These are phyloP conservation scores for Australoheros facetus DNA, from an alignment of 2,797 vertebrate genomes.

Conservation along the genomic window DNA sequence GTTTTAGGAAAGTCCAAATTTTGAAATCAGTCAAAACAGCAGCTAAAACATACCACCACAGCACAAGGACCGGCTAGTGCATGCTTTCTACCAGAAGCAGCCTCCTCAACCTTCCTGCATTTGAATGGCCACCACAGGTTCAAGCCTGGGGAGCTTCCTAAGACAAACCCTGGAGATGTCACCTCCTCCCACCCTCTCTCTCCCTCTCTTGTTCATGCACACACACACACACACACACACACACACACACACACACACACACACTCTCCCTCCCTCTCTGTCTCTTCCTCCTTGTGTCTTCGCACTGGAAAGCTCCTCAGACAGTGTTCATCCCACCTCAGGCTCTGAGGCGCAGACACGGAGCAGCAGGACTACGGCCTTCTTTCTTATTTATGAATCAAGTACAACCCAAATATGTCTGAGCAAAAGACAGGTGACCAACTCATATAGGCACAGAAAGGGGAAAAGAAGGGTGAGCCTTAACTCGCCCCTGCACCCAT, in stretches of 20 bases:
- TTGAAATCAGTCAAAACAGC: constrained; percentile 47
- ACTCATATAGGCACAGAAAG: constrained; percentile 71
- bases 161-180: constrained; percentile 77
- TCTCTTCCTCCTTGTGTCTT: constrained; percentile 75
- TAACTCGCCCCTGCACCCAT: constrained; percentile 43
- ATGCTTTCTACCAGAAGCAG: constrained; percentile 68
- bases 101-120: constrained; percentile 68
- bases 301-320: constrained; percentile 72
- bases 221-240: constrained; percentile 4
- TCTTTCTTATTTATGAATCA: constrained; percentile 91
- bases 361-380: constrained; percentile 67
- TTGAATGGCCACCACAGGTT: constrained; percentile 74
- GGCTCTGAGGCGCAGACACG: constrained; percentile 65
- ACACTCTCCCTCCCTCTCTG: constrained; percentile 53
- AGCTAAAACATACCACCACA: constrained; percentile 61
- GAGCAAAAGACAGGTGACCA: constrained; percentile 89
- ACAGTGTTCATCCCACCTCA: constrained; percentile 73
- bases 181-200: constrained; percentile 70
- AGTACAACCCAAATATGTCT: constrained; percentile 90
- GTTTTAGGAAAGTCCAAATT: constrained; percentile 70
- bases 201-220: not conserved
- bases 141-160: constrained; percentile 77
- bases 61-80: constrained; percentile 59
- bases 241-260: constrained; percentile 25
- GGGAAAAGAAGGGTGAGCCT: constrained; percentile 7